Base-by-base conservation (phyloP, 2,797 vertebrate genomes). In the Myripristis murdjan region DNA sequence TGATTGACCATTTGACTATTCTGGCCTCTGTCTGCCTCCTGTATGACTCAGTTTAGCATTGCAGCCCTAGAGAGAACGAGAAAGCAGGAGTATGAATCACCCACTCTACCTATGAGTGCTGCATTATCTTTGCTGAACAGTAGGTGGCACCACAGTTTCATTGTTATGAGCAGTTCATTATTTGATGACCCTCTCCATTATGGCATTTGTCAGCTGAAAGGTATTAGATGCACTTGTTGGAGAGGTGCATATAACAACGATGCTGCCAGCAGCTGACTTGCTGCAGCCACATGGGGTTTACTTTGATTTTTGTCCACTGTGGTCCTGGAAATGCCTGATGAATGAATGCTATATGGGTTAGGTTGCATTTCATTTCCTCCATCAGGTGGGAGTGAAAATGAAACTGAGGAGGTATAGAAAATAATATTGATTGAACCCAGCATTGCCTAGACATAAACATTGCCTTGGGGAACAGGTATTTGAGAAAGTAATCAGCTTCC, bases 301-400 rank as follows among this genome's bases (percentile, higher is more conserved):
- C 4, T 31, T n/a, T 44, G 41, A 18, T 47, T 39, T 46, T 60
- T 46, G 41, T 46, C 41, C 0, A 4, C 66, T 31, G 49, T 64
- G 22, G 28, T 84, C 84, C 59, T 75, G 44, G 18, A 60, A 62
- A 79, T 73, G 44, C 70, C 63, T 77, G 39, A 47, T 35, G 46
- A 2, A 41, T 44, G 55, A 72, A 76, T 44, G 15, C 48, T 53
- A 1, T 22, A 28, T 56, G 49, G 44, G 2, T 71, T 73, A n/a
- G 61, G 70, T 80, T 83, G 37, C 79, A 70, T 79, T 82, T 84
- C 12, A 89, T 82, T 84, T 82, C 83, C 73, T 70, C 46, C 5
- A 26, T 63, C 71, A 59, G 59, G 28, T 75, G 51, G n/a, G n/a
- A n/a, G n/a, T n/a, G n/a, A n/a, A n/a, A n/a, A n/a, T n/a, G 56